phyloP scores from a whole-genome alignment of 2,113 vertebrate species.

The Hippocampus comes region DNA sequence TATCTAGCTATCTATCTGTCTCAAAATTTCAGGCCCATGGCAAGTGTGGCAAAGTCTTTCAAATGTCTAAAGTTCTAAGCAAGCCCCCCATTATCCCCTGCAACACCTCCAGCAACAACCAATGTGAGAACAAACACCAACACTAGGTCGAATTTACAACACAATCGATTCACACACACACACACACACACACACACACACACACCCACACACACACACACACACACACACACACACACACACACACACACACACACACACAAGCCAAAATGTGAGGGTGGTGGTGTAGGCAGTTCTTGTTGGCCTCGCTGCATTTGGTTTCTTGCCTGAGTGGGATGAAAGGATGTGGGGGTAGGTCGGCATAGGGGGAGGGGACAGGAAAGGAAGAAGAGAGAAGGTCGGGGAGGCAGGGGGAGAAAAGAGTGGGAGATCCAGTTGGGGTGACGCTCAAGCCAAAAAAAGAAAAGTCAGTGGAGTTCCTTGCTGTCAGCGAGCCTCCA shows the following conservation, averaged over 20 bases:
- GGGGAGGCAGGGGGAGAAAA: conserved; percentile 51
- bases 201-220: not conserved
- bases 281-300: conserved; percentile 50
- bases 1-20: not conserved
- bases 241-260: conserved; percentile 18
- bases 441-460: conserved; percentile 42
- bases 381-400: conserved; percentile 66
- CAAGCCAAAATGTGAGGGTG: conserved; percentile 35
- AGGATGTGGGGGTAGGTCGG: conserved; percentile 53
- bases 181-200: too few species aligned
- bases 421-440: conserved; percentile 43
- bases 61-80: conserved; percentile 1
- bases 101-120: conserved; percentile 14
- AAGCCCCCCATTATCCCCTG: conserved; percentile 7
- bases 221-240: conserved; percentile 36
- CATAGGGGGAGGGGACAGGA: conserved; percentile 57
- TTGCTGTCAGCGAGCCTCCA: conserved; percentile 10
- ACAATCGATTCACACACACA: conserved; percentile 35
- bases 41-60: not conserved
- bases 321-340: conserved; percentile 55
- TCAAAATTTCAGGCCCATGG: not conserved
- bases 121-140: conserved; percentile 30
- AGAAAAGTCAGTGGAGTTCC: conserved; percentile 35
- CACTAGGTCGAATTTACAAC: conserved; percentile 43
- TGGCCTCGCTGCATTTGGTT: conserved; percentile 65